Evolutionary conservation across 2,888 invertebrate genomes (phyloP).

Genomic region (Spodoptera littoralis): DNA sequence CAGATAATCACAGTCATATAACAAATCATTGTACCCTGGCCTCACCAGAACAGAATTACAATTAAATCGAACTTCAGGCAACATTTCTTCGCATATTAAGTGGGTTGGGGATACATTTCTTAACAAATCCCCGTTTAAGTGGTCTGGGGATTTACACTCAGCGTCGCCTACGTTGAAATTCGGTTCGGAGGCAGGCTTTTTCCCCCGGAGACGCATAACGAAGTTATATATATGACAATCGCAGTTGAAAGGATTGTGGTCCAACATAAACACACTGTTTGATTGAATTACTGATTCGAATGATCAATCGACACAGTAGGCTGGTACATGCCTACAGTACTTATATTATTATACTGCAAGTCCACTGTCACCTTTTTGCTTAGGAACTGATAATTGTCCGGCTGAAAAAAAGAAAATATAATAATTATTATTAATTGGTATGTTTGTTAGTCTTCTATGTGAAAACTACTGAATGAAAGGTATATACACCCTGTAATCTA

Average conservation of each 20-base stretch:
- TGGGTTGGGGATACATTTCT: not conserved
- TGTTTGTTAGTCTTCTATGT: too few species aligned
- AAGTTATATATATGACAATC: slow-evolving; percentile 63
- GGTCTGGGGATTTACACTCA: slow-evolving; percentile 26
- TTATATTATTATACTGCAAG: slow-evolving; percentile 64
- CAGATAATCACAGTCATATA: slow-evolving; percentile 8
- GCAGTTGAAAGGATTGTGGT: slow-evolving; percentile 65
- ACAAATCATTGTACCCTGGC: slow-evolving; percentile 14
- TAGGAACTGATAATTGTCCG: slow-evolving; percentile 19
- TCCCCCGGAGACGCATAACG: slow-evolving; percentile 6
- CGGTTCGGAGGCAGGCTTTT: not conserved
- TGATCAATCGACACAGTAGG: not conserved
- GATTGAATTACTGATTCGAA: not conserved
- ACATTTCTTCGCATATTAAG: slow-evolving; percentile 23
- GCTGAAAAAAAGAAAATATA: slow-evolving; percentile 36
- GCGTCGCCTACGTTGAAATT: slow-evolving; percentile 20
- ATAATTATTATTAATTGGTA: too few species aligned
- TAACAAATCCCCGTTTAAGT: slow-evolving; percentile 9
- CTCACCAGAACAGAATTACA: slow-evolving; percentile 15
- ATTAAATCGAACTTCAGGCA: not conserved
- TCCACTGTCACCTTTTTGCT: slow-evolving; percentile 30
- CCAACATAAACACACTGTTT: slow-evolving; percentile 50
- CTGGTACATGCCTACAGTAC: slow-evolving; percentile 9
- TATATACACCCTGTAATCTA: too few species aligned
- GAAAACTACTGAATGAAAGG: too few species aligned